Base-by-base conservation (phyloP, 35 echinoderm and acorn worm genomes). In the Ophiothrix spiculata region DNA sequence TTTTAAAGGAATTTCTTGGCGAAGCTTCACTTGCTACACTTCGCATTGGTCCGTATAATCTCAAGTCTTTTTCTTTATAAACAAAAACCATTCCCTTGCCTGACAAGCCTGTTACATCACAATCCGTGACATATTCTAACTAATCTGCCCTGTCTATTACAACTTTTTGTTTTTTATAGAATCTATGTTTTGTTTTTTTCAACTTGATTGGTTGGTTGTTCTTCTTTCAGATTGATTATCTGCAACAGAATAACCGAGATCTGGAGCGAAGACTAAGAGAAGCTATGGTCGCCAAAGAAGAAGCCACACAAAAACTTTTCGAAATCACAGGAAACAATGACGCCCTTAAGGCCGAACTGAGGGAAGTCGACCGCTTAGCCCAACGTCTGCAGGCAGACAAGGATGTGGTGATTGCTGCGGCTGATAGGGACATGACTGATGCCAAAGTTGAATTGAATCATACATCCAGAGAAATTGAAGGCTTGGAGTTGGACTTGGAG, bases 221-320 rank as follows among this genome's bases (percentile, higher is more conserved):
- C 40, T 14, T 64, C 37, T 19, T 80, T 60, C 49, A 98, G 95
- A 93, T 98, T 89, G 95, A 98, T 54, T 98, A 94, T 75, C 83
- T 94, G 17, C 91, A 98, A 76, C 92, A 98, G 79, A 88, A 88
- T 2, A 98, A 98, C 75, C 79, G 89, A 56, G 95, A 98, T 46
- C 80, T 91, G 1, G 95, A 98, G 77, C 77, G 85, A 13, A 75
- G 89, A 28, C 85, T 94, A 6, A 83, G 81, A 35, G 91, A 98
- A 36, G 37, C 91, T 12, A 45, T 80, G 21, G 28, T 82, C 2
- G 77, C 81, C 31, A 76, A 64, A 19, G 82, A 90, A 1, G 86
- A 90, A 32, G 95, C 90, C 29, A 40, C 76, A n/a, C 38, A 81
- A 56, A 93, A 82, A 46, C 81, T 87, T 31, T 42, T 78, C 17